A percentile compares a stretch with the other conserved stretches of the same genome.
Conservation (phyloP, 2,797 vertebrate species). For the Pipistrellus pipistrellus region DNA sequence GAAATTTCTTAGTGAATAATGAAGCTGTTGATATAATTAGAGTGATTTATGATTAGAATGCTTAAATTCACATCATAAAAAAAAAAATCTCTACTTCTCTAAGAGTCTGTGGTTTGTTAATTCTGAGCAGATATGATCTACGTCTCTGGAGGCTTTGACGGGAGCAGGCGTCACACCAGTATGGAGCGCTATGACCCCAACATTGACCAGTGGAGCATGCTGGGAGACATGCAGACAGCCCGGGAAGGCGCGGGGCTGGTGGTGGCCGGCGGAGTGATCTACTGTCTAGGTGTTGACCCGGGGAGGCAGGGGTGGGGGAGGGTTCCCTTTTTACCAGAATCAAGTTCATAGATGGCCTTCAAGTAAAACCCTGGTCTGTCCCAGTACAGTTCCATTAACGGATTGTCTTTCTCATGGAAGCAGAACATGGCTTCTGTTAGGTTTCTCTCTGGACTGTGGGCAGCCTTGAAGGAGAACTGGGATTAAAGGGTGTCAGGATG, state of each 20-base stretch:
- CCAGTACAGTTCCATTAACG: not conserved
- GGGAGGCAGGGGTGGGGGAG: not conserved
- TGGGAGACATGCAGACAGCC: slow-evolving; percentile 99
- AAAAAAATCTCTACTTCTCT: not conserved
- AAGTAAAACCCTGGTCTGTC: not conserved
- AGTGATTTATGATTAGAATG: no score
- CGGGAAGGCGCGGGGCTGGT: slow-evolving; percentile 97
- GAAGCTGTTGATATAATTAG: no score
- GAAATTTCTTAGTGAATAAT: no score
- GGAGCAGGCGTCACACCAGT: slow-evolving; percentile 97
- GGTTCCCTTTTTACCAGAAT: not conserved
- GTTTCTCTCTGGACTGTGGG: slow-evolving; percentile 16
- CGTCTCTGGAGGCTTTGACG: slow-evolving; percentile 97
- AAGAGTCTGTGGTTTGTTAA: slow-evolving; percentile 42
- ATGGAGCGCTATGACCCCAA: slow-evolving; percentile 99
- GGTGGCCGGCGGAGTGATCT: slow-evolving; percentile 97
- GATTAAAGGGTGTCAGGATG: accelerated
- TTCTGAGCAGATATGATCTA: slow-evolving; percentile 96
- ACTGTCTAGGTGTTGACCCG: slow-evolving; percentile 94
- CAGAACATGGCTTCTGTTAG: not conserved
- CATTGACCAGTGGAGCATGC: slow-evolving; percentile 99
- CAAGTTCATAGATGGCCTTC: slow-evolving; percentile 13
- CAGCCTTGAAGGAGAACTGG: not conserved
- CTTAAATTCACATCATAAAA: no score
- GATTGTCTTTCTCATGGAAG: not conserved